Base-by-base conservation (phyloP, 2,113 vertebrate genomes). In the Nothoprocta perdicaria region DNA sequence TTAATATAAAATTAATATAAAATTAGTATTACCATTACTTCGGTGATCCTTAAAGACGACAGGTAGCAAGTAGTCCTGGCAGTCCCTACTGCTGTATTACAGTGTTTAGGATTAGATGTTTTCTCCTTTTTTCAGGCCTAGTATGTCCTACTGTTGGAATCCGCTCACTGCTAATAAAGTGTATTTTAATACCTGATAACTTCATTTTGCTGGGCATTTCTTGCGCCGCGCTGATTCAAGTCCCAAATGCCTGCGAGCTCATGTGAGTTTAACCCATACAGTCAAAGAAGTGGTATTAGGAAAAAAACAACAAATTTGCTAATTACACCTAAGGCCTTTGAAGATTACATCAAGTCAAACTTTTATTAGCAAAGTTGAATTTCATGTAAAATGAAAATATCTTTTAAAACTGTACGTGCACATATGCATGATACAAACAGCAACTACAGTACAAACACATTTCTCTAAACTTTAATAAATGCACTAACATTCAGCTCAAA, bases 351-450 rank as follows among this genome's bases (percentile, higher is more conserved):
- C 96, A 97, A 97, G 97, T 97, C 90, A 91, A 96, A 97, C 91
- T 95, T 98, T 98, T 98, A 98, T 98, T 98, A 95, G 96, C 96
- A 97, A 98, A 98, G 97, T 96, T 88, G 96, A 96, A 80, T 96
- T 96, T 92, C 97, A 97, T 96, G 95, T 96, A 84, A 96, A 97
- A 96, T 95, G 97, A 97, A 97, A 97, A 97, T 96, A 93, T 79
- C 90, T 92, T 95, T 93, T 63, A 78, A 95, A 97, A 95, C 94
- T 91, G 40, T 95, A 97, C 97, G 87, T 96, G 94, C 93, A 95
- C 97, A 93, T 88, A 95, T 69, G 96, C 95, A 92, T 65, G 92
- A 95, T 96, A 98, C 97, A 97, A 96, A 97, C 95, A 97, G 95
- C 97, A 96, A 87, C 96, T 97, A 97, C 97, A 31, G 80, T 73